Base-by-base conservation (phyloP, 2,113 vertebrate species). In the Ictalurus furcatus region DNA sequence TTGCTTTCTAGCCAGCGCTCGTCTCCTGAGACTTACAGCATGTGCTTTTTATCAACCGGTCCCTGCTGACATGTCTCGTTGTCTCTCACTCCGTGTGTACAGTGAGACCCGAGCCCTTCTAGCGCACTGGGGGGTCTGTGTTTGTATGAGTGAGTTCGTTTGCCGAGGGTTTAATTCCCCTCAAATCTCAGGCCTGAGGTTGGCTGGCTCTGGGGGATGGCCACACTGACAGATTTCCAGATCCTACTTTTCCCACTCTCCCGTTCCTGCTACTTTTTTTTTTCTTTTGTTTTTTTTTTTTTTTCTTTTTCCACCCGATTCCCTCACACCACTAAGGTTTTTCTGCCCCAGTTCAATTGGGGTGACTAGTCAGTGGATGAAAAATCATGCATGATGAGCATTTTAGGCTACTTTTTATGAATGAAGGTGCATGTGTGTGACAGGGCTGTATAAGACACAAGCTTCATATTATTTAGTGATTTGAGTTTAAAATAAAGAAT, bases 141-240 rank as follows among this genome's bases (percentile, higher is more conserved):
- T 84, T 59, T 82, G 56, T 76, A 58, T n/a, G 90, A 74, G 63
- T 40, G 81, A 89, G 91, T 92, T 93, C 54, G 89, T 93, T 94
- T 91, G 91, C 85, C 71, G 87, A 30, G 78, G 78, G 87, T 85
- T 56, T 89, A 90, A 88, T 92, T 93, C 92, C 90, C 88, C 85
- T 91, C 88, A 92, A 84, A 90, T 94, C 91, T 93, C 90, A 93
- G 90, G 93, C 91, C 93, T 92, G 90, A 94, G 90, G 91, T 93
- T 89, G 73, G n/a, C 90, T 90, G 90, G 86, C 92, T 90, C 86
- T 82, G 88, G 88, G 88, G 40, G 89, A 93, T 52, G 58, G 58
- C 74, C 34, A 37, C 71, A 92, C 87, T 93, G 93, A 93, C 89
- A 89, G 92, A 93, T 88, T 90, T 92, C 90, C 87, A 91, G 14